Evolutionary conservation across 2,888 invertebrate species (phyloP).

Genomic region (Agrotis exclamationis): DNA sequence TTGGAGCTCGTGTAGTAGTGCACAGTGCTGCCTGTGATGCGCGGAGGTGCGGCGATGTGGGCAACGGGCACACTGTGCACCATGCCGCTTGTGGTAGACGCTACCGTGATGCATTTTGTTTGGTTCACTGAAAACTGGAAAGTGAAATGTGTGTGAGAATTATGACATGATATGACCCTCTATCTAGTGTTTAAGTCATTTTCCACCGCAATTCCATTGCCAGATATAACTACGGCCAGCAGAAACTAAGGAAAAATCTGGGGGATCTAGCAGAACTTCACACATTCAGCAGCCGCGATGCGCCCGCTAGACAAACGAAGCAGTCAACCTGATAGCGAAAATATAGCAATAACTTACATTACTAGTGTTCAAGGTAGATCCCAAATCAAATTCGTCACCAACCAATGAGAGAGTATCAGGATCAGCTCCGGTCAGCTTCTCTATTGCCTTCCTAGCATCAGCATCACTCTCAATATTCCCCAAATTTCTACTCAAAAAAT

Average conservation of each 20-base stretch:
- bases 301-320: neutral
- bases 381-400: conserved; percentile 88
- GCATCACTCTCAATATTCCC: conserved; percentile 89
- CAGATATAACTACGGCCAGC: no score
- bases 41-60: conserved; percentile 81
- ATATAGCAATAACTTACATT: conserved; percentile 78
- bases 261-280: neutral
- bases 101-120: conserved; percentile 88
- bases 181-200: neutral
- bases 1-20: conserved; percentile 79
- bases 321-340: neutral
- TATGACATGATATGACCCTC: neutral
- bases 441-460: conserved; percentile 89
- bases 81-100: conserved; percentile 87
- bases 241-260: no score
- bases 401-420: conserved; percentile 87
- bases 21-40: conserved; percentile 83
- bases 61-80: conserved; percentile 87
- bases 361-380: conserved; percentile 84
- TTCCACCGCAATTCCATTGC: no score
- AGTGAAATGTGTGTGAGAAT: neutral
- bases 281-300: neutral
- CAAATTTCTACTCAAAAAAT: conserved; percentile 88
- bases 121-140: conserved; percentile 82
- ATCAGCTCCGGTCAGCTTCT: conserved; percentile 88